Base-by-base conservation (phyloP, 2,113 vertebrate species). In the Clarias magur region DNA sequence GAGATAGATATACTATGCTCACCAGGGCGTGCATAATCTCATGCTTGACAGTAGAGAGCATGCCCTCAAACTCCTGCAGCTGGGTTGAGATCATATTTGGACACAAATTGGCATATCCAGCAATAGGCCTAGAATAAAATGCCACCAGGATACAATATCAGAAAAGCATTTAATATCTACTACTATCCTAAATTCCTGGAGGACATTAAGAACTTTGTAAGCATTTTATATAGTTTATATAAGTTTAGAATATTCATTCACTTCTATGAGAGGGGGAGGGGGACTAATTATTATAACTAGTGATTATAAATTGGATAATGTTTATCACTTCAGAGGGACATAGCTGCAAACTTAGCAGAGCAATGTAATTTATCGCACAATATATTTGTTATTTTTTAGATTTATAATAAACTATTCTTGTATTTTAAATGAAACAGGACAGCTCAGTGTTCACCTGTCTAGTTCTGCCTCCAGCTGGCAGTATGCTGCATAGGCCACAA, bases 21-120 rank as follows among this genome's bases (percentile, higher is more conserved):
- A 99, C 98, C 97, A 99, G 93, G 19, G 98, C 97, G 82, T 99
- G 98, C 88, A 99, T 97, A 88, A 99, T 97, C 93, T 99, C 98
- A 0, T 99, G 98, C 92, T 99, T 99, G 88, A 99, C 98, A 3
- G 98, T 99, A 84, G 98, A 99, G 60, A 99, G 93, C 98, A 99
- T 99, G 88, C 97, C 98, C 83, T 96, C 60, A 85, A 99, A 99
- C 88, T 99, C 98, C 93, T 98, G 97, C 90, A 97, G 93, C 93
- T 98, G 96, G 0, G 96, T 97, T 73, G 98, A 97, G 94, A 99
- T 99, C 97, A 98, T 99, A 78, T 95, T 95, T 87, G 98, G 98
- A 94, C 98, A 99, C 90, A 99, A 95, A 93, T 99, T 99, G 86
- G 98, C 98, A 89, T 99, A 99, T 86, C 98, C 97, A 89, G 98